Base-by-base conservation (phyloP, 2,888 invertebrate genomes). In the Drosophila seclusa region DNA sequence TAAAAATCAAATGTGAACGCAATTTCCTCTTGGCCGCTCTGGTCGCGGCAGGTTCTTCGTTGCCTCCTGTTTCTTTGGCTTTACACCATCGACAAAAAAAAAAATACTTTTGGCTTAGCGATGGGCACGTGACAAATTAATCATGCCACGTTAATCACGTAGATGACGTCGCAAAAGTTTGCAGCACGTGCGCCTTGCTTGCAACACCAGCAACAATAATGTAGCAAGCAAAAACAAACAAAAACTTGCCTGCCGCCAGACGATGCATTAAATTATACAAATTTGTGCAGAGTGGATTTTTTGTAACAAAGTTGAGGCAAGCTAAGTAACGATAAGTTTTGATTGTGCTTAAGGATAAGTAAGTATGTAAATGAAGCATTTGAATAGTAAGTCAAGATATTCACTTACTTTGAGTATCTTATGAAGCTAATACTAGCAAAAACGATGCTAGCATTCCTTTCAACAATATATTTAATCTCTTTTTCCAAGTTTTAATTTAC, bases 1-100 rank as follows among this genome's bases (percentile, higher is more conserved):
- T 88, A 83, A 84, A 82, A 84, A 85, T 80, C 83, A 76, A 88
- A 86, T 85, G 89, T 71, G 73, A 68, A 31, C 71, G 49, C 29
- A 34, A 32, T 10, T 32, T 31, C 24, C 53, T 21, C n/a, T n/a
- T 6, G 11, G 29, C 38, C 13, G 16, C 55, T 10, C 49, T 24
- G 24, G 16, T 8, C 45, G 45, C 16, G 16, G 16, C 45, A 45
- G 24, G 13, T 45, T 24, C 34, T 31, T 24, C n/a, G 45, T 21
- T 31, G 38, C 53, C 18, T 48, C 27, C 49, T 36, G 40, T 45
- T 61, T 21, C 38, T 58, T 53, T 61, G 32, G 54, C 59, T 45
- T 79, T 79, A 67, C 64, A 57, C 77, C 87, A 83, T 82, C 82
- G 59, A 64, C 61, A 18, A 21, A 21, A 21, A 7, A 21, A 45